Base-by-base conservation (phyloP, 2,113 vertebrate genomes). In the Sprattus sprattus region DNA sequence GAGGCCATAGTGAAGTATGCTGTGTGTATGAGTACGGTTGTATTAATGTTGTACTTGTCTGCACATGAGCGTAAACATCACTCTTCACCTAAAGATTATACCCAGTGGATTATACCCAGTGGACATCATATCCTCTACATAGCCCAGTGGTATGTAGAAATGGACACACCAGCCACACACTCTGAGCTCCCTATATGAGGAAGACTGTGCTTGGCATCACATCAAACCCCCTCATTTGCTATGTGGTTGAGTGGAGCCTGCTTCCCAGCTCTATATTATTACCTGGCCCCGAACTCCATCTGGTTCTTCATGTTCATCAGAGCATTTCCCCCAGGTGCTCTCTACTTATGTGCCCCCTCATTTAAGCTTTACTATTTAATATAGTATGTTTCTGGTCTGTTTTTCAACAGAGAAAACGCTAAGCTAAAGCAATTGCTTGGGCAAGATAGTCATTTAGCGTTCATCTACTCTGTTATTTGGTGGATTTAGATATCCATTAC, bases 41-140 rank as follows among this genome's bases (percentile, higher is more conserved):
- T 75, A 39, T 75, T 75, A 32, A 57, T 57, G 15, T 11, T 39
- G 28, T 39, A 4, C 67, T 39, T 75, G 67, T 75, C 28, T 13
- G 28, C 67, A 75, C 28, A 39, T 32, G 67, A 16, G 67, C 28
- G 3, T 32, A 75, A 75, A 32, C 67, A 75, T 75, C 67, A 75
- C 67, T 75, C 67, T 32, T 75, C 25, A 15, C 28, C 32, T 39
- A 13, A 75, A 75, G 67, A 75, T 75, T 75, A 75, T 39, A 75
- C 67, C 67, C 67, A 75, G 67, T 75, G 67, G 67, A 75, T 75
- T 75, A 75, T 39, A 75, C 67, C 67, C 67, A 75, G 67, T 75
- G 67, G 67, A 75, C 71, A 78, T 78, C 71, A 78, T 78, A 78
- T 78, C 39, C 71, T 78, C n/a, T n/a, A n/a, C n/a, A n/a, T 78